Conservation (phyloP, 2,888 invertebrate genomes). For the Drosophila pegasa region DNA sequence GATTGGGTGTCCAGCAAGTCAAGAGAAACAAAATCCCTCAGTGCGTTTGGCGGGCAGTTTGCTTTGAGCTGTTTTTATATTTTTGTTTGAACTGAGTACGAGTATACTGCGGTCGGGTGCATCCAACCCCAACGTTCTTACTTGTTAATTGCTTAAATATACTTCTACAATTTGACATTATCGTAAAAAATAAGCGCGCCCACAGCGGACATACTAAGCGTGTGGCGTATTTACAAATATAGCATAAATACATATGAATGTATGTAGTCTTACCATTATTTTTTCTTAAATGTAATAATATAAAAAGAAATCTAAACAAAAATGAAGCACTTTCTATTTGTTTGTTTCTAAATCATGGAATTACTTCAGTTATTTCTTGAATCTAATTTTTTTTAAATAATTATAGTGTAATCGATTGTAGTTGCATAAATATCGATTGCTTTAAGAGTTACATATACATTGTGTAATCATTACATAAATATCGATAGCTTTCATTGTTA, state of each 20-base stretch:
- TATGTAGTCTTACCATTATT: slow-evolving; percentile 3
- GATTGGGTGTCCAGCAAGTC: neutral
- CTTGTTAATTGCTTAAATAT: slow-evolving; percentile 7
- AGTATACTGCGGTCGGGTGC: neutral
- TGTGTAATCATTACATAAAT: too few species aligned
- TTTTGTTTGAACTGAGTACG: neutral
- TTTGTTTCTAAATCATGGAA: too few species aligned
- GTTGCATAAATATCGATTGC: too few species aligned
- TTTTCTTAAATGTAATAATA: slow-evolving; percentile 1
- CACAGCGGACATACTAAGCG: neutral
- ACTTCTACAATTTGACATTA: slow-evolving; percentile 2
- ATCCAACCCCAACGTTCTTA: neutral
- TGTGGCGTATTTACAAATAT: neutral
- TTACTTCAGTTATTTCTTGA: too few species aligned
- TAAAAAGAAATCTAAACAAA: neutral
- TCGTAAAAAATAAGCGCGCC: neutral
- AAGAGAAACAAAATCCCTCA: neutral
- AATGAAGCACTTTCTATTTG: too few species aligned
- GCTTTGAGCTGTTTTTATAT: neutral
- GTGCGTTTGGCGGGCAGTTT: neutral
- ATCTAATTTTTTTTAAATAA: too few species aligned
- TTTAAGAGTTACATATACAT: too few species aligned
- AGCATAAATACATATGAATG: neutral
- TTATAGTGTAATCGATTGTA: too few species aligned
- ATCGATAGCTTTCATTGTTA: too few species aligned